These are phyloP conservation scores for Apogon talboti DNA, from an alignment of 2,797 vertebrate genomes.

Conservation along the genomic window DNA sequence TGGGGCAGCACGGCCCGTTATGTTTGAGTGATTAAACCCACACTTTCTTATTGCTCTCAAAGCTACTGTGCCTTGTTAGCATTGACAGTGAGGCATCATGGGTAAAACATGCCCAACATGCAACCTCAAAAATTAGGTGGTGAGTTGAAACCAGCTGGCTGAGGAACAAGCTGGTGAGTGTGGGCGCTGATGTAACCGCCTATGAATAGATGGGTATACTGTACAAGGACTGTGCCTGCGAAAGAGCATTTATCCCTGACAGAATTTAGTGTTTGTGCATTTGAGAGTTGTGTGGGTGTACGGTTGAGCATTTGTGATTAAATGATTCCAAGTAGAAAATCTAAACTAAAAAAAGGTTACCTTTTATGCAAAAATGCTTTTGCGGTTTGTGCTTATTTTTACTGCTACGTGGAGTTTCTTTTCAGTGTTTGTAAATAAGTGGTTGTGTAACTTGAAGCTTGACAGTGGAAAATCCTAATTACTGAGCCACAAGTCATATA, in stretches of 20 bases:
- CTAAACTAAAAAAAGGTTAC: background rate
- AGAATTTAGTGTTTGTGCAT: conserved; percentile 26
- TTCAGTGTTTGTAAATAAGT: background rate
- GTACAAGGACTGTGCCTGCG: conserved; percentile 28
- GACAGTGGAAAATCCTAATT: conserved; percentile 12
- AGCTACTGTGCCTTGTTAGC: conserved; percentile 42
- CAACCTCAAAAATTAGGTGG: conserved; percentile 64
- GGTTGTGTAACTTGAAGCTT: background rate
- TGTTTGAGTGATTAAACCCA: conserved; percentile 46
- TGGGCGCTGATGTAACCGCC: conserved; percentile 59
- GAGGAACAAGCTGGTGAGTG: conserved; percentile 60
- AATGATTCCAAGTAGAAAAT: conserved; percentile 6
- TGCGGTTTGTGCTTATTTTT: background rate
- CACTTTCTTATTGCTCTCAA: conserved; percentile 35
- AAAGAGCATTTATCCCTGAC: conserved; percentile 25
- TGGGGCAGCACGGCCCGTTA: conserved; percentile 26
- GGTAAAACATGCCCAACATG: conserved; percentile 48
- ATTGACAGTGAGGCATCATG: conserved; percentile 47
- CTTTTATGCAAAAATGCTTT: conserved; percentile 1
- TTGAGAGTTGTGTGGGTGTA: conserved; percentile 21
- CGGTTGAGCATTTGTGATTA: conserved; percentile 19
- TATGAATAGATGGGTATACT: conserved; percentile 65
- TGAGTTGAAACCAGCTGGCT: conserved; percentile 63
- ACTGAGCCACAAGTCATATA: too few species aligned
- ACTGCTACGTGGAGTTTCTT: background rate